phyloP scores from a whole-genome alignment of 2,888 invertebrate species.

The Tiliacea aurago region DNA sequence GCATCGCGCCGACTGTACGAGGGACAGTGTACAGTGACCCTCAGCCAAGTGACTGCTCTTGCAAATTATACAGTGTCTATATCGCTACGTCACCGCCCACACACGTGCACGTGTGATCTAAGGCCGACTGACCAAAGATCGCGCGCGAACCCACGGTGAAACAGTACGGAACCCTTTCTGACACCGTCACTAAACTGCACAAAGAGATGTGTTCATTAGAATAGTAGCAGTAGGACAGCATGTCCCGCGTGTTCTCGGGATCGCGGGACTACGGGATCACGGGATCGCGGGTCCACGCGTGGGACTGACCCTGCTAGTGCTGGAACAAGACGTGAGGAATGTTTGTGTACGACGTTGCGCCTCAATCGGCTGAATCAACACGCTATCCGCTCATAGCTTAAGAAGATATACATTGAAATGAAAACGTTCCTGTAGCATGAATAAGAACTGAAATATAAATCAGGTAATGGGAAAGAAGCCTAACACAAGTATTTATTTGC shows the following conservation, averaged over 20 bases:
- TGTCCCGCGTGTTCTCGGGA: slow-evolving; percentile 7
- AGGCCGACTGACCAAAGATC: slow-evolving; percentile 54
- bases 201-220: slow-evolving; percentile 75
- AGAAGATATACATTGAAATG: slow-evolving; percentile 65
- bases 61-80: slow-evolving; percentile 60
- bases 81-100: slow-evolving; percentile 50
- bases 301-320: slow-evolving; percentile 23
- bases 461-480: slow-evolving; percentile 70
- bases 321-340: slow-evolving; percentile 32
- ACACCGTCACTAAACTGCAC: slow-evolving; percentile 64
- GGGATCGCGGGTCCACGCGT: background rate
- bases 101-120: slow-evolving; percentile 51
- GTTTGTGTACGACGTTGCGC: slow-evolving; percentile 42
- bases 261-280: background rate
- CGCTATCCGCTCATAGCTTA: slow-evolving; percentile 66
- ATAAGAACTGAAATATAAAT: slow-evolving; percentile 67
- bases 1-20: slow-evolving; percentile 23
- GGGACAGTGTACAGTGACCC: slow-evolving; percentile 58
- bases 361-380: slow-evolving; percentile 36
- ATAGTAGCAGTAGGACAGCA: slow-evolving; percentile 53
- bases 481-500: slow-evolving; percentile 80
- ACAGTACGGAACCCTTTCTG: slow-evolving; percentile 43
- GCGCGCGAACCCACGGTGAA: slow-evolving; percentile 41
- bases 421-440: slow-evolving; percentile 76
- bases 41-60: slow-evolving; percentile 62